A percentile compares a stretch with the other conserved stretches of the same genome.
These are phyloP conservation scores for Lomographa bimaculata DNA, from an alignment of 2,888 invertebrate genomes.

Conservation along the genomic window DNA sequence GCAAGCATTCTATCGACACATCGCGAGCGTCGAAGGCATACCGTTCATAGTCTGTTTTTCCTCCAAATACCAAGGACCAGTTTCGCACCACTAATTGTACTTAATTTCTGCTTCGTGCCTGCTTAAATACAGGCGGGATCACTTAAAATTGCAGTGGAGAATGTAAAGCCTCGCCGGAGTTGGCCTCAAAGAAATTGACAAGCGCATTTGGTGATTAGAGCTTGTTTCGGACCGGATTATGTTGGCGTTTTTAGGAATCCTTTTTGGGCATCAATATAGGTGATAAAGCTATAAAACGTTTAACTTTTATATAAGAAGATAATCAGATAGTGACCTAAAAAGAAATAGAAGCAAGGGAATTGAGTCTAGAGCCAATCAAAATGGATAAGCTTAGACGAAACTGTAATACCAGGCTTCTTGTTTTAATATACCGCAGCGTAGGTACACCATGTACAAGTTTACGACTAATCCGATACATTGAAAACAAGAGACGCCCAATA, in stretches of 20 bases:
- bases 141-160: slow-evolving; percentile 55
- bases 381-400: background rate
- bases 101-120: slow-evolving; percentile 76
- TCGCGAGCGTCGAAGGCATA: slow-evolving; percentile 60
- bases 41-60: slow-evolving; percentile 50
- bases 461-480: too few relatives aligned
- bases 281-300: slow-evolving; percentile 24
- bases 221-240: slow-evolving; percentile 13
- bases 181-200: slow-evolving; percentile 30
- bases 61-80: slow-evolving; percentile 70
- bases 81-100: slow-evolving; percentile 72
- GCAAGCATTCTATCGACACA: slow-evolving; percentile 63
- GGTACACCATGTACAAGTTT: too few relatives aligned
- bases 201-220: slow-evolving; percentile 22
- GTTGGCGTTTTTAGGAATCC: slow-evolving; percentile 6
- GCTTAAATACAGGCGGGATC: slow-evolving; percentile 65
- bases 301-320: too few relatives aligned
- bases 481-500: too few relatives aligned
- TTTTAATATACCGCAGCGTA: too few relatives aligned
- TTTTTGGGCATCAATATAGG: slow-evolving; percentile 10
- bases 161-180: slow-evolving; percentile 26
- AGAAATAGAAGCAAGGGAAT: too few relatives aligned
- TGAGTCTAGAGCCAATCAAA: too few relatives aligned
- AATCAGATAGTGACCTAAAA: too few relatives aligned
- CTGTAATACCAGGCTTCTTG: background rate